Percentiles rank a stretch among this genome's conserved stretches.
Evolutionary conservation across 2,113 vertebrate species (phyloP).

Genomic region (Apodemus speciosus): DNA sequence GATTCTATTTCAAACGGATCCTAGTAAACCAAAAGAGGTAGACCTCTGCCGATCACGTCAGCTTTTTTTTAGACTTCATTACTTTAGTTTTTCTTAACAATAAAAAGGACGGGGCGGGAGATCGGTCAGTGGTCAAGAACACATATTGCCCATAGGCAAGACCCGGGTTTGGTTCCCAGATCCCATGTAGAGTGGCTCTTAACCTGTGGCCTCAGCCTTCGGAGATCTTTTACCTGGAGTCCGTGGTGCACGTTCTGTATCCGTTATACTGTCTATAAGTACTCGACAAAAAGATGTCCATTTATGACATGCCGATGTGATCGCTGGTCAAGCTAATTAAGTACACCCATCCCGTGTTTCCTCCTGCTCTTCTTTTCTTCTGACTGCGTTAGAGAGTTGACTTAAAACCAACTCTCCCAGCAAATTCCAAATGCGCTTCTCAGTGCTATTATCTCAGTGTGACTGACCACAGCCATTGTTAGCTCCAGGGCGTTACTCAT

Average conservation of each 20-base stretch:
- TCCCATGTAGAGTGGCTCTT: neutral
- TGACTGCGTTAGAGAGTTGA: neutral
- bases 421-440: neutral
- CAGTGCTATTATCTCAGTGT: neutral
- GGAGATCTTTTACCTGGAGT: neutral
- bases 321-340: neutral
- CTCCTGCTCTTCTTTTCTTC: neutral
- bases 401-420: neutral
- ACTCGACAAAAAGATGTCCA: neutral
- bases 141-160: neutral
- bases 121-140: neutral
- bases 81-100: neutral
- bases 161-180: neutral
- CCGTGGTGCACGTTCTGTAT: neutral
- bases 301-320: neutral
- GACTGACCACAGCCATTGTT: neutral
- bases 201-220: neutral
- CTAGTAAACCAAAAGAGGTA: neutral
- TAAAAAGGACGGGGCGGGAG: neutral
- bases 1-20: neutral
- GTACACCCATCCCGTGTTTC: neutral
- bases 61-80: neutral
- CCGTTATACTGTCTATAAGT: slow-evolving; percentile 25
- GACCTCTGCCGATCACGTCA: neutral
- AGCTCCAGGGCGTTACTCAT: neutral